Evolutionary conservation across 2,888 invertebrate species (phyloP).

Genomic region (Drosophila recens): DNA sequence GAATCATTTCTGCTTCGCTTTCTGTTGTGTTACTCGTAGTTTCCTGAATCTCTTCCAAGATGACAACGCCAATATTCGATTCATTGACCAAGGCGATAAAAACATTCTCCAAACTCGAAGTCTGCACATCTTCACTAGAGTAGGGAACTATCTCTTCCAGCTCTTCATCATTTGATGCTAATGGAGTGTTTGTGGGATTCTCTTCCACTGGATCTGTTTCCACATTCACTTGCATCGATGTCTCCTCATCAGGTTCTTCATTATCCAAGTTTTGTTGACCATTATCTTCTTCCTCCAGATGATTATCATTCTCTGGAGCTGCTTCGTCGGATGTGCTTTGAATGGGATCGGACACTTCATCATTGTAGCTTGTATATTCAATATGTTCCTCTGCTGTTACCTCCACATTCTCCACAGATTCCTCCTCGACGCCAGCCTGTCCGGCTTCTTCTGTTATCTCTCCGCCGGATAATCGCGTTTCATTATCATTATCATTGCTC

Average conservation of each 20-base stretch:
- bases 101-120: slow-evolving; percentile 1
- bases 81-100: not conserved
- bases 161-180: not conserved
- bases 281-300: not conserved
- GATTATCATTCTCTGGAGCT: not conserved
- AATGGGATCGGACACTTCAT: slow-evolving; percentile 1
- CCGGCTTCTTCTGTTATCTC: not conserved
- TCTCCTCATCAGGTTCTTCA: not conserved
- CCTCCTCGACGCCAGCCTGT: not conserved
- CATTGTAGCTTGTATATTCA: not conserved
- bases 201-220: not conserved
- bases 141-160: not conserved
- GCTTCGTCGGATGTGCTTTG: not conserved
- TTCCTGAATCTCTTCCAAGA: not conserved
- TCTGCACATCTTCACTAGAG: not conserved
- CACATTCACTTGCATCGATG: not conserved
- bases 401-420: not conserved
- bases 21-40: not conserved
- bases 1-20: not conserved
- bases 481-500: not conserved
- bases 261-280: not conserved
- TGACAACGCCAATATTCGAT: not conserved
- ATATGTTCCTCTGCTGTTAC: not conserved
- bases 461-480: slow-evolving; percentile 6
- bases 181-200: not conserved